A percentile compares a stretch with the other conserved stretches of the same genome.
Conservation (phyloP, 1,140 invertebrate genomes). For the Heliconius hermathena region DNA sequence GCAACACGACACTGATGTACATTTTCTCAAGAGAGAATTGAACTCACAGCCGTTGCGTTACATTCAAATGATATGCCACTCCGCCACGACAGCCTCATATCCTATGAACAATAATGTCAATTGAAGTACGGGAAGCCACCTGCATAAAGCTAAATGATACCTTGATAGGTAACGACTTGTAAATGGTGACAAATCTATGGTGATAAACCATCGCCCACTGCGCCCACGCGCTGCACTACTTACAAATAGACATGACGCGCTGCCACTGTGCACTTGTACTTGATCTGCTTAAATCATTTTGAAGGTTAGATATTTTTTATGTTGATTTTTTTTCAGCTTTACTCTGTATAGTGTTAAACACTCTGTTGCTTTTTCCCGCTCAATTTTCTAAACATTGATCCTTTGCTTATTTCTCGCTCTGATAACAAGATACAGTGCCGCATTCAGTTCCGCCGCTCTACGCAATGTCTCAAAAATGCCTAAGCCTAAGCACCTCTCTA, state of each 20-base stretch:
- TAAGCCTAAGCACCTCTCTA: no score
- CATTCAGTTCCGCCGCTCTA: no score
- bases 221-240: not conserved
- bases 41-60: no score
- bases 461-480: no score
- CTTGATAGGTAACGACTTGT: not conserved
- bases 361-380: no score
- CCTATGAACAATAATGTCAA: not conserved
- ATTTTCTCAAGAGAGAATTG: no score
- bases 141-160: slow-evolving; percentile 1
- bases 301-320: not conserved
- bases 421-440: no score
- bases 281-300: not conserved
- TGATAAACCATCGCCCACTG: not conserved
- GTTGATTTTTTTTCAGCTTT: not conserved
- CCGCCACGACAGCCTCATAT: not conserved
- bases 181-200: slow-evolving; percentile 3
- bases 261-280: not conserved
- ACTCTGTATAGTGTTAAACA: not conserved
- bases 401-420: no score
- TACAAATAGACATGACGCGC: not conserved
- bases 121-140: not conserved
- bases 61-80: no score
- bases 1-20: no score
- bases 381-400: no score